Base-by-base conservation (phyloP, 2,888 invertebrate genomes). In the Mesochorus sp. region DNA sequence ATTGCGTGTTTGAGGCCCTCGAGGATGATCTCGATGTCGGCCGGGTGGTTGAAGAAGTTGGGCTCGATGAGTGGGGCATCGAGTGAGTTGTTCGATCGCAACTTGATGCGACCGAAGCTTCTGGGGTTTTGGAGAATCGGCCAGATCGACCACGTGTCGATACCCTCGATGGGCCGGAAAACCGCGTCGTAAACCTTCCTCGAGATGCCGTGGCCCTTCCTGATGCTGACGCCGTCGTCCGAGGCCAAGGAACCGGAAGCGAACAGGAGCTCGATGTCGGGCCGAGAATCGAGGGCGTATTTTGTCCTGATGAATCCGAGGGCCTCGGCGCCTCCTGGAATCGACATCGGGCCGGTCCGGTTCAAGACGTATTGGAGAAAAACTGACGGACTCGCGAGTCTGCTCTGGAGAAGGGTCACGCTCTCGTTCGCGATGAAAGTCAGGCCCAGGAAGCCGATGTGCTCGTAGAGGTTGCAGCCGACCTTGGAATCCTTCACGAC, bases 61-160 rank as follows among this genome's bases (percentile, higher is more conserved):
- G 96, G 95, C 81, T 96, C 94, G 64, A 97, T 92, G n/a, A 93
- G 91, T 0, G 97, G 96, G 83, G 94, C 93, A 0, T 94, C 93
- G 82, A 93, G 93, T 0, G 97, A 96, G 88, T 97, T 94, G 73
- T 92, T 94, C 8, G 94, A 95, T 84, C 92, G 93, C n/a, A 97
- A 92, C 88, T 92, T 92, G 0, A 96, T 90, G 76, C 93, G 92
- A 0, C 96, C 96, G 81, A 92, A 92, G n/a, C 95, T 95, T 86
- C 94, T 93, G 0, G 96, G 96, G 80, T 95, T 92, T 89, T 96
- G 93, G 31, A 96, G 87, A 91, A 95, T 94, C 0, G 95, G 95
- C 81, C 95, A 94, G 0, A 95, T 90, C 1, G 91, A 91, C 89
- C 91, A 92, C 5, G 91, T 90, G 78, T 93, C 91, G 42, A 81